Evolutionary conservation across 2,888 invertebrate genomes (phyloP), one percentile per base, ranked within the genome.

Genomic region (Cerastis leucographa): DNA sequence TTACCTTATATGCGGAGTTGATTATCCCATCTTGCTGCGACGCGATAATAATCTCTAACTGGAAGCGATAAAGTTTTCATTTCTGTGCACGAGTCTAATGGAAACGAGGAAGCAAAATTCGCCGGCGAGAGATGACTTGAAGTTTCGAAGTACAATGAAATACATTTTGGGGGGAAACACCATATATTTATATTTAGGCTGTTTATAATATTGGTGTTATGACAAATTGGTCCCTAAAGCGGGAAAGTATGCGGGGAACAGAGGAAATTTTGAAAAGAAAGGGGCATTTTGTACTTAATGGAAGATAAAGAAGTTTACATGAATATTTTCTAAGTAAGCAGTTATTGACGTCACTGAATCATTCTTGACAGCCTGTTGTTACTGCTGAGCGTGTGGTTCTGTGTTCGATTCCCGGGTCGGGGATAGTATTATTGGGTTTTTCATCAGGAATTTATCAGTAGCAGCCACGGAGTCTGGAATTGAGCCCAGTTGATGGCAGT

Each of bases 1-100:
- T 86, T 84, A 85, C 88, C 87, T 88, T 88, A 78, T 80, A 83
- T 74, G 86, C 87, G 65, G 77, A 89, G 86, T 88, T 83, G 83
- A 88, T 88, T 89, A 88, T 80, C 70, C 59, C 66, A 44, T 81
- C 61, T 68, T n/a, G 40, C 73, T 49, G 76, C 22, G 76, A 82
- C 69, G 68, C 75, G 66, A 87, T 88, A 81, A 80, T 84, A 64
- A 84, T 82, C 87, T 89, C 73, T 89, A 81, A 71, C 74, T 73
- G 56, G 17, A 73, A 65, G 79, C 65, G 69, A 77, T 86, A 89
- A 81, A 86, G 87, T 74, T 78, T 78, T 68, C 22, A 86, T 82
- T 89, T 68, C 80, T 44, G 59, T 80, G 76, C 62, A 65, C 64
- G 51, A 25, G 35, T 71, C 40, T 84, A 87, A 87, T 86, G 74